Evolutionary conservation across 2,113 vertebrate genomes (phyloP).

Genomic region (Percina caprodes): DNA sequence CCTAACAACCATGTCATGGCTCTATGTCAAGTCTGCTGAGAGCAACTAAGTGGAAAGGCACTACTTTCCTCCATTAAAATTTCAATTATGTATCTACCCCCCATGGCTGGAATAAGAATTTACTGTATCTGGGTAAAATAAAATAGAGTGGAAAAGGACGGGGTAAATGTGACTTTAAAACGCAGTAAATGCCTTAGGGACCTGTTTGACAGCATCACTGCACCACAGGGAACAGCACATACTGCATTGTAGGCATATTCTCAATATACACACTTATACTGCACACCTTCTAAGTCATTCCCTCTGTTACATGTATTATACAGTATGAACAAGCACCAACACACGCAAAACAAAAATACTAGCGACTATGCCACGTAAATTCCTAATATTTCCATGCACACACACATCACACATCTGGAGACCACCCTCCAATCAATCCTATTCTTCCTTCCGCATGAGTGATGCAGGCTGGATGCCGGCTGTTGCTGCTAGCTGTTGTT

Average conservation of each 20-base stretch:
- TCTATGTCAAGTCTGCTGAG: conserved; percentile 31
- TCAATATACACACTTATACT: conserved; percentile 13
- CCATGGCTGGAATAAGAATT: conserved; percentile 26
- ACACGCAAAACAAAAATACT: conserved; percentile 9
- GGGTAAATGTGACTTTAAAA: conserved; percentile 43
- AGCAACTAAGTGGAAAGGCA: conserved; percentile 32
- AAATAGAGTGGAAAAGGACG: conserved; percentile 8
- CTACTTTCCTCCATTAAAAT: conserved; percentile 62
- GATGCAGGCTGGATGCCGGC: conserved; percentile 39
- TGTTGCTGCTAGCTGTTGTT: conserved; percentile 63
- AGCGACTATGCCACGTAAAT: conserved; percentile 8
- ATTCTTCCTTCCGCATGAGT: conserved; percentile 35
- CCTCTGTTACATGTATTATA: neutral
- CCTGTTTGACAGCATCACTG: conserved; percentile 41
- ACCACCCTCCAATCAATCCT: conserved; percentile 17
- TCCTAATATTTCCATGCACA: neutral
- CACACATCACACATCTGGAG: conserved; percentile 19
- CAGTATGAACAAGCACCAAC: conserved; percentile 1
- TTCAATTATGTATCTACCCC: conserved; percentile 61
- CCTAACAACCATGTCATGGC: conserved; percentile 19
- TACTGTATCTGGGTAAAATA: conserved; percentile 29
- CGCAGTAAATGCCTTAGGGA: conserved; percentile 22
- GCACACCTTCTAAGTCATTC: conserved; percentile 11
- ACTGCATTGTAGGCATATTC: conserved; percentile 10
- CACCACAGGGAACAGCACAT: conserved; percentile 30